phyloP scores from a whole-genome alignment of 2,113 vertebrate species.

The Aegypius monachus region DNA sequence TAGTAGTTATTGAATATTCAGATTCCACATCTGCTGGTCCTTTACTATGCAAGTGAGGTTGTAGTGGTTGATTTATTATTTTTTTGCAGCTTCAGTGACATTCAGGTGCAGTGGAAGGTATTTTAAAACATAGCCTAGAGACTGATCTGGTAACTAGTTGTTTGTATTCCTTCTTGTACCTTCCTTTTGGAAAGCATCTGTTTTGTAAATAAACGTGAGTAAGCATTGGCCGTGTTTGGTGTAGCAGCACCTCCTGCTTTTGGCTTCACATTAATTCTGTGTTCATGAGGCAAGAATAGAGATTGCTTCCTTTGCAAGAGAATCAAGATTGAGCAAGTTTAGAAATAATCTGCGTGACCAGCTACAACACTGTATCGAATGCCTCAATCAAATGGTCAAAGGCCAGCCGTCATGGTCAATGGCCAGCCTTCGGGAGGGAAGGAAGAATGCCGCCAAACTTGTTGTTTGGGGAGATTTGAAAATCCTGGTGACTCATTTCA shows the following conservation, averaged over 20 bases:
- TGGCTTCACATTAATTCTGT: not conserved
- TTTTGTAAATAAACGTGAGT: not conserved
- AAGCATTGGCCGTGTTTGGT: not conserved
- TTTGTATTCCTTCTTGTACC: not conserved
- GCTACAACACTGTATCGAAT: accelerated
- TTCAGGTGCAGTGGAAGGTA: not conserved
- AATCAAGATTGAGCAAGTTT: not conserved
- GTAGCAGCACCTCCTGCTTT: not conserved
- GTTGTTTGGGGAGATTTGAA: not conserved
- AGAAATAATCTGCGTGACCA: not conserved
- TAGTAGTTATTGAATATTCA: constrained; percentile 61
- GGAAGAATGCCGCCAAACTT: not conserved
- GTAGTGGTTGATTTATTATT: not conserved
- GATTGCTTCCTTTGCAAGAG: not conserved
- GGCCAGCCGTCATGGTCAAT: not conserved
- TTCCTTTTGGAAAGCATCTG: not conserved
- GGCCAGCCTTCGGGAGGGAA: not conserved
- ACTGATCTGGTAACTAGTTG: not conserved
- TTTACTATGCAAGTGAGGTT: constrained; percentile 20
- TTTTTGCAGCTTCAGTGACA: not conserved
- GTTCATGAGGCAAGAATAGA: not conserved
- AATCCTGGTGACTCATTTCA: not conserved
- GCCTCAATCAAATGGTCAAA: not conserved
- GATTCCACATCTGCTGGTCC: constrained; percentile 39
- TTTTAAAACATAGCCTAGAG: not conserved